Evolutionary conservation across 2,113 vertebrate genomes (phyloP).

Genomic region (Hippocampus comes): DNA sequence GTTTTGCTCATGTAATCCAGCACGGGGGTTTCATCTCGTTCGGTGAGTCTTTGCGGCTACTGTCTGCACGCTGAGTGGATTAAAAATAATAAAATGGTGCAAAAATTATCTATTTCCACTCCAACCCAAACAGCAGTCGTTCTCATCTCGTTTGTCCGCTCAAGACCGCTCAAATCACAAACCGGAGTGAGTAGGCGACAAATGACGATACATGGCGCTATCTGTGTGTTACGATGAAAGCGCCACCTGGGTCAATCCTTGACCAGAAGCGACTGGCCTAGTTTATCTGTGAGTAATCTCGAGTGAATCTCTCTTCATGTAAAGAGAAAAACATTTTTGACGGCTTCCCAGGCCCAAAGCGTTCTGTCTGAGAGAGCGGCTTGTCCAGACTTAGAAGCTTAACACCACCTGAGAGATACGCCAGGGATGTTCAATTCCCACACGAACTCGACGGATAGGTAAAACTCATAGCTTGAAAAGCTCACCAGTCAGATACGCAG

Average conservation of each 20-base stretch:
- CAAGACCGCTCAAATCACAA: constrained; percentile 12
- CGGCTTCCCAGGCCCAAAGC: background rate
- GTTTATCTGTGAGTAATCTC: constrained; percentile 42
- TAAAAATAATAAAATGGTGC: constrained; percentile 33
- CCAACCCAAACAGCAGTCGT: background rate
- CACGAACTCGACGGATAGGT: too few relatives aligned
- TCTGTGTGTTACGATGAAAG: constrained; percentile 11
- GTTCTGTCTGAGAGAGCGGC: background rate
- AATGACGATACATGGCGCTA: background rate
- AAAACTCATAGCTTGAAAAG: too few relatives aligned
- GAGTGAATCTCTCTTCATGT: constrained; percentile 23
- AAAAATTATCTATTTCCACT: constrained; percentile 14
- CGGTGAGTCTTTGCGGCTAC: constrained; percentile 6
- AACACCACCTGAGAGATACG: too few relatives aligned
- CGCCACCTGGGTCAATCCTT: constrained; percentile 25
- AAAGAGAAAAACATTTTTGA: constrained; percentile 13
- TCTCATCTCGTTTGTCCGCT: background rate
- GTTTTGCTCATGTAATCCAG: constrained; percentile 20
- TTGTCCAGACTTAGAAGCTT: too few relatives aligned
- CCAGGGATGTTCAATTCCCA: too few relatives aligned
- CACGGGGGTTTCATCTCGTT: constrained; percentile 27
- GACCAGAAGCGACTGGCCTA: constrained; percentile 40
- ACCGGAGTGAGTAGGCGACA: constrained; percentile 3
- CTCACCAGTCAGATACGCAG: too few relatives aligned
- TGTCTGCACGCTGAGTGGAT: constrained; percentile 41